Evolutionary conservation across 2,888 invertebrate species (phyloP).

Genomic region (Neoitamus cyanurus): DNA sequence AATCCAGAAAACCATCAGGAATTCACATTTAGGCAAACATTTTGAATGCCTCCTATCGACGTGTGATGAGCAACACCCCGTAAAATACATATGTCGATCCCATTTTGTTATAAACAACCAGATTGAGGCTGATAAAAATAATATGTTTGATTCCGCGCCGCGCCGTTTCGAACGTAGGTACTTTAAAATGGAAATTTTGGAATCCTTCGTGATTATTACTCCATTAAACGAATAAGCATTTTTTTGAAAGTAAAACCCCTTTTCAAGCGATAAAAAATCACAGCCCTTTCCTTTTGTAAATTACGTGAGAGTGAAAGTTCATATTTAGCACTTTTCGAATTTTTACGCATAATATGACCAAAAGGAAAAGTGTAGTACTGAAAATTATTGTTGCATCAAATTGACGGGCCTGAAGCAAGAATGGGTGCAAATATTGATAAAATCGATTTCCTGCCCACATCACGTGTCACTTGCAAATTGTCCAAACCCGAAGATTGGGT

Average conservation of each 20-base stretch:
- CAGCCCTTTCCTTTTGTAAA: background rate
- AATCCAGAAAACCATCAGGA: too few relatives aligned
- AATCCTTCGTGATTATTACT: too few relatives aligned
- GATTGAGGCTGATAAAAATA: too few relatives aligned
- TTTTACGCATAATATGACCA: background rate
- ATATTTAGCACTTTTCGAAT: background rate
- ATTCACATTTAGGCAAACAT: too few relatives aligned
- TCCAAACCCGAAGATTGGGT: constrained; percentile 19
- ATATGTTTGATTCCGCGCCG: too few relatives aligned
- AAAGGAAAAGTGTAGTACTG: background rate
- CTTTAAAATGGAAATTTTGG: too few relatives aligned
- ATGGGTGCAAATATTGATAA: constrained; percentile 30
- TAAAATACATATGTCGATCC: too few relatives aligned
- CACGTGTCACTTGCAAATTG: constrained; percentile 26
- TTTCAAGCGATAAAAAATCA: background rate
- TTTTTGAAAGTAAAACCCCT: background rate
- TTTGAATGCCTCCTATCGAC: too few relatives aligned
- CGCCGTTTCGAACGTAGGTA: too few relatives aligned
- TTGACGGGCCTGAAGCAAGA: background rate
- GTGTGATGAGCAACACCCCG: too few relatives aligned
- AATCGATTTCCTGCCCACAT: background rate
- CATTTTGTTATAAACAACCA: too few relatives aligned
- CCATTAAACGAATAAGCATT: too few relatives aligned
- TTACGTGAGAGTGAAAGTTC: background rate
- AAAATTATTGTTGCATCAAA: background rate